phyloP scores from a whole-genome alignment of 1,140 invertebrate genomes.

The Drosophila micromelanica region DNA sequence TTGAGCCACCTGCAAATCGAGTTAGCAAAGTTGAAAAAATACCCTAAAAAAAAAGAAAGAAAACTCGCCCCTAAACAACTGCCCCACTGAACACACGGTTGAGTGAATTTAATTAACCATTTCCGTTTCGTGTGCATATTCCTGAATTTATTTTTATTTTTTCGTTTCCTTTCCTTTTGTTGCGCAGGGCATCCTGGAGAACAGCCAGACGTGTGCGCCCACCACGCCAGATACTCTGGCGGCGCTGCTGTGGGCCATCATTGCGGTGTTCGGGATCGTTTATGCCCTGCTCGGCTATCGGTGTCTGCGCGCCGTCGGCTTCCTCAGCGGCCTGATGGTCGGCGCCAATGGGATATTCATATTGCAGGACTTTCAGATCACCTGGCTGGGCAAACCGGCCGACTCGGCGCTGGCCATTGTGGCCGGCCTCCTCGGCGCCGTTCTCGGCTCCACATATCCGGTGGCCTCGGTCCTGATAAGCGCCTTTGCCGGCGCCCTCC shows the following conservation, averaged over 20 bases:
- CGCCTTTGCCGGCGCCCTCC: slow-evolving; percentile 78
- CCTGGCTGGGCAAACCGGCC: slow-evolving; percentile 77
- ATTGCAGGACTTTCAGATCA: slow-evolving; percentile 78
- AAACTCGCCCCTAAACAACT: not conserved
- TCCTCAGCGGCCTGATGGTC: slow-evolving; percentile 94
- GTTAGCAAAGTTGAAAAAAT: not conserved
- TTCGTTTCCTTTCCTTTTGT: slow-evolving; percentile 11
- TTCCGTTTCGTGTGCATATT: slow-evolving; percentile 2
- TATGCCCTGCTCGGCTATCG: slow-evolving; percentile 90
- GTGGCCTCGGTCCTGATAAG: slow-evolving; percentile 80
- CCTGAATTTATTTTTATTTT: no score
- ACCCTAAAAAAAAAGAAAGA: not conserved
- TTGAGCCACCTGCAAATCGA: no score
- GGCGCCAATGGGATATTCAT: slow-evolving; percentile 86
- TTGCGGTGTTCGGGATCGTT: slow-evolving; percentile 86
- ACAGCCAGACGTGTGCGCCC: slow-evolving; percentile 72
- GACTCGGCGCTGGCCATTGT: slow-evolving; percentile 81
- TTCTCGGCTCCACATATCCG: slow-evolving; percentile 81
- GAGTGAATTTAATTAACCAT: slow-evolving; percentile 23
- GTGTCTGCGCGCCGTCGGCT: slow-evolving; percentile 95
- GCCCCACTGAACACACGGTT: not conserved
- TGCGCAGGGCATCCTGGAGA: slow-evolving; percentile 77
- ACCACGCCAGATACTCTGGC: slow-evolving; percentile 76
- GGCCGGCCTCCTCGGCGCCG: slow-evolving; percentile 77
- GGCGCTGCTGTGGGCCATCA: slow-evolving; percentile 80